These are phyloP conservation scores for Orussus abietinus DNA, from an alignment of 1,140 invertebrate species.

Conservation along the genomic window DNA sequence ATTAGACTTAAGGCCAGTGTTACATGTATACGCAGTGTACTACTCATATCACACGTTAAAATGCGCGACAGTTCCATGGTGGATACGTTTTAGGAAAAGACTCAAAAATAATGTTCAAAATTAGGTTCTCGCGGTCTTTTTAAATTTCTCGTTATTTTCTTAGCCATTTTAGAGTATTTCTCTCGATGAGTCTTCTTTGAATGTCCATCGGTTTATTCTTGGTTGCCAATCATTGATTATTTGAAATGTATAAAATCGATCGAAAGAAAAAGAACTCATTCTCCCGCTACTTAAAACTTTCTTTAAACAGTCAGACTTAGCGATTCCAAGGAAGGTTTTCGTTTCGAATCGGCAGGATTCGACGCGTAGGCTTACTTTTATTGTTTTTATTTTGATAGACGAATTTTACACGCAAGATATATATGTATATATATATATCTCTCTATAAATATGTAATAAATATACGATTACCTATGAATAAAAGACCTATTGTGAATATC, in stretches of 20 bases:
- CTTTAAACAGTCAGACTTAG: too few relatives aligned
- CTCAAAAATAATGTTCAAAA: conserved; percentile 17
- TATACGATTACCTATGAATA: conserved; percentile 46
- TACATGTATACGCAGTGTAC: conserved; percentile 54
- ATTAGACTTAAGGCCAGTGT: conserved; percentile 55
- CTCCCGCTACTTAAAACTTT: too few relatives aligned
- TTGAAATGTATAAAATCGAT: too few relatives aligned
- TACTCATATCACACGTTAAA: conserved; percentile 50
- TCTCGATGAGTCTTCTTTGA: too few relatives aligned
- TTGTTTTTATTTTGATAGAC: conserved; percentile 49
- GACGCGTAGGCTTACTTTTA: conserved; percentile 36
- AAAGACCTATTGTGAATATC: conserved; percentile 24
- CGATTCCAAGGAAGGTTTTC: too few relatives aligned
- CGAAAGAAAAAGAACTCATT: too few relatives aligned
- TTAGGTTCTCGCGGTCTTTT: too few relatives aligned
- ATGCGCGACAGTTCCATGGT: conserved; percentile 26
- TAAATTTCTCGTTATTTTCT: too few relatives aligned
- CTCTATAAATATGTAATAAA: conserved; percentile 50
- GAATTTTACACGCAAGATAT: conserved; percentile 46
- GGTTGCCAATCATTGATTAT: too few relatives aligned
- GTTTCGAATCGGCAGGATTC: too few relatives aligned
- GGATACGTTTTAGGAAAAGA: conserved; percentile 23
- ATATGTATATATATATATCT: conserved; percentile 49
- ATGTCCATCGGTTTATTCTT: too few relatives aligned
- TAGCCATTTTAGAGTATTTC: too few relatives aligned